A percentile compares a stretch with the other conserved stretches of the same genome.
phyloP scores from a whole-genome alignment of 2,797 vertebrate genomes.

The Gallinago nigripennis region DNA sequence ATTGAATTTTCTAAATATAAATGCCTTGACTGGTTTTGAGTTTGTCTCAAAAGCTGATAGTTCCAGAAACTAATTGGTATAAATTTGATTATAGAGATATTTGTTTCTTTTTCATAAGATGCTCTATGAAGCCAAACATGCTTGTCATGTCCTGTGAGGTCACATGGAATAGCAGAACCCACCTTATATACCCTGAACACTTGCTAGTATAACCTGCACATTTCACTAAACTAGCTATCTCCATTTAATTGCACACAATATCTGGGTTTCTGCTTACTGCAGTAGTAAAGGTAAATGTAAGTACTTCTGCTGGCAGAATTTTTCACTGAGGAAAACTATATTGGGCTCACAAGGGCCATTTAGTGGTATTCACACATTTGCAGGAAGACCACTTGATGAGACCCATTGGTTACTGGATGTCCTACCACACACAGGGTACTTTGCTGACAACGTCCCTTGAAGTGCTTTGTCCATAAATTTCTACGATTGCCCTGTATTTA shows the following conservation, averaged over 20 bases:
- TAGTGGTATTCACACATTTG: neutral
- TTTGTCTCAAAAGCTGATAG: neutral
- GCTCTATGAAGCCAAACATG: neutral
- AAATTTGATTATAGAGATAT: neutral
- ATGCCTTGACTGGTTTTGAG: neutral
- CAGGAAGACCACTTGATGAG: neutral
- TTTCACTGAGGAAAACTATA: neutral
- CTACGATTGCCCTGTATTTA: neutral
- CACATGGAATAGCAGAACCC: neutral
- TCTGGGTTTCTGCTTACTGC: constrained; percentile 8
- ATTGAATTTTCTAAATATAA: neutral
- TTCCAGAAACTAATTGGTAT: neutral
- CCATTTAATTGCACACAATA: neutral
- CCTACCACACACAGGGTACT: neutral
- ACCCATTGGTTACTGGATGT: neutral
- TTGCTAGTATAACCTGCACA: neutral
- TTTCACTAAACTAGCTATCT: neutral
- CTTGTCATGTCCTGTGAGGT: neutral
- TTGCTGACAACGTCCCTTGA: neutral
- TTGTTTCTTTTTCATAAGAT: neutral
- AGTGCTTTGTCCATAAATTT: neutral
- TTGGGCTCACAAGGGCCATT: neutral
- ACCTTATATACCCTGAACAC: neutral
- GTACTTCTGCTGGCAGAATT: neutral
- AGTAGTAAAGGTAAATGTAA: neutral